These are phyloP conservation scores for Sitta carolinensis DNA, from an alignment of 2,797 vertebrate genomes.

Conservation along the genomic window DNA sequence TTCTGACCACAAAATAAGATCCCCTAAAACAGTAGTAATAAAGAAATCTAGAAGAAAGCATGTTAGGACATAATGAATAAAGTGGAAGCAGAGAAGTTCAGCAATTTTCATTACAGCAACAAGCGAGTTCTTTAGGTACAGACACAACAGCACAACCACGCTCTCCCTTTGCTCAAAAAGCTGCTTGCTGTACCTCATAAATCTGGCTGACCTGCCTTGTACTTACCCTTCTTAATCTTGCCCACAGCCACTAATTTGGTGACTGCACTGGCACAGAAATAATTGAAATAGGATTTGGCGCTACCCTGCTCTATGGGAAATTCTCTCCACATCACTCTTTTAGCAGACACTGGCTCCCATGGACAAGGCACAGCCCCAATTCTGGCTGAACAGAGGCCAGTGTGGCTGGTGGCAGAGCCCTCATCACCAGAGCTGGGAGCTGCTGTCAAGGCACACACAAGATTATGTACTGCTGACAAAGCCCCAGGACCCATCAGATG, in stretches of 20 bases:
- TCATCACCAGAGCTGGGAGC: neutral
- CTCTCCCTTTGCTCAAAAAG: neutral
- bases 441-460: neutral
- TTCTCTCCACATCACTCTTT: neutral
- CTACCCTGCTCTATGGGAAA: neutral
- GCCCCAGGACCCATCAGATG: neutral
- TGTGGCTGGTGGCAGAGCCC: fast-evolving
- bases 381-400: neutral
- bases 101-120: neutral
- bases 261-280: neutral
- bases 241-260: neutral
- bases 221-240: neutral
- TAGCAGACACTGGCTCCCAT: neutral
- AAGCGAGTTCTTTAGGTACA: neutral
- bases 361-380: fast-evolving
- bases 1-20: slow-evolving; percentile 4
- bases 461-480: neutral
- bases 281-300: neutral
- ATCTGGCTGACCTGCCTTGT: neutral
- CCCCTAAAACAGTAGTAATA: neutral
- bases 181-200: neutral
- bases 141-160: fast-evolving
- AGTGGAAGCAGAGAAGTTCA: neutral
- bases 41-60: neutral
- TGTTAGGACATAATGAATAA: neutral